Conservation (phyloP, 2,797 vertebrate genomes). For the Pygocentrus nattereri region DNA sequence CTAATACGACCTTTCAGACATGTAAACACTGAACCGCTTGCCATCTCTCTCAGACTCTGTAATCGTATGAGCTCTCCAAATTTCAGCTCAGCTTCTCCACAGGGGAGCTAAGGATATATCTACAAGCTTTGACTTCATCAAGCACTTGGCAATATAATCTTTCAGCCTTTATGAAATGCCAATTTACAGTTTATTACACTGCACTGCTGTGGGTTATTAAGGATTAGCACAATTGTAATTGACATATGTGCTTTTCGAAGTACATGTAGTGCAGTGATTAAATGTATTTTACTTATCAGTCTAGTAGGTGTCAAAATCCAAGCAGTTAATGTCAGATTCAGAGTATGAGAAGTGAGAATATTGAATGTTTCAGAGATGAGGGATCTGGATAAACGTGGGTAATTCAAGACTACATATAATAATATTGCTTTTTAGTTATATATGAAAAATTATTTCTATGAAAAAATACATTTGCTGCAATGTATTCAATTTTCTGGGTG, state of each 20-base stretch:
- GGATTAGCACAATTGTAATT: neutral
- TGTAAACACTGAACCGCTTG: slow-evolving; percentile 47
- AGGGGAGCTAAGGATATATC: neutral
- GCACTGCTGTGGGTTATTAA: neutral
- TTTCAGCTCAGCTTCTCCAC: slow-evolving; percentile 2
- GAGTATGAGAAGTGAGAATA: neutral
- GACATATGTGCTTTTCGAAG: neutral
- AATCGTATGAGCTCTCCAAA: slow-evolving; percentile 18
- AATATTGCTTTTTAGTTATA: too few species aligned
- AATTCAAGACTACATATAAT: too few species aligned
- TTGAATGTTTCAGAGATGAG: neutral
- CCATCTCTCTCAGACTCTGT: slow-evolving; percentile 15
- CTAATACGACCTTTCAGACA: slow-evolving; percentile 19
- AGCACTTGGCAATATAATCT: neutral
- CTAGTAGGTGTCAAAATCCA: neutral
- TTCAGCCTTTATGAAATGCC: neutral
- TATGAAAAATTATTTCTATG: too few species aligned
- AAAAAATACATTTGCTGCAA: too few species aligned
- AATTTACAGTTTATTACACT: slow-evolving; percentile 9
- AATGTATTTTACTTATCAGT: neutral
- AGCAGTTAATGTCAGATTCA: neutral
- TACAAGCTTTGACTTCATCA: neutral
- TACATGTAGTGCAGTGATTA: neutral
- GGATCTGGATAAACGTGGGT: too few species aligned
- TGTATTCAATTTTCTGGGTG: too few species aligned